Conservation (phyloP, 2,888 invertebrate species). For the Trachelus troglodyta region DNA sequence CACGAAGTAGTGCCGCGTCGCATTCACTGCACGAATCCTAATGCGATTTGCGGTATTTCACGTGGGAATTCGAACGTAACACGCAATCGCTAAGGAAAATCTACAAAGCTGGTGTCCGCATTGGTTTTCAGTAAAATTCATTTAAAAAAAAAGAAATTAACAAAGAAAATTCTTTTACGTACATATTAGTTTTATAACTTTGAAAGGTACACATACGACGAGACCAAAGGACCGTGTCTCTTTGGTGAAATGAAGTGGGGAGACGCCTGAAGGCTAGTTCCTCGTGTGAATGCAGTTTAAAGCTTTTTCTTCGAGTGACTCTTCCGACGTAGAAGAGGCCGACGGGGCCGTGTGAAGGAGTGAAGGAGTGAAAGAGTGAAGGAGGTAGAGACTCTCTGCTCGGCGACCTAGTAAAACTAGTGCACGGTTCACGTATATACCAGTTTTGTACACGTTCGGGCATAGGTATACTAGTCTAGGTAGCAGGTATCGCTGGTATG, state of each 20-base stretch:
- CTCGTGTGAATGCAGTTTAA: constrained; percentile 12
- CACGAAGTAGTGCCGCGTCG: background rate
- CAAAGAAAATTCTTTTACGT: background rate
- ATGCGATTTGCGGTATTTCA: background rate
- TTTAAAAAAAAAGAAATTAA: too few species aligned
- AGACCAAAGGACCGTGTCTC: background rate
- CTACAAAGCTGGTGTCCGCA: background rate
- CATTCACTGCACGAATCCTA: background rate
- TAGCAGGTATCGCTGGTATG: background rate
- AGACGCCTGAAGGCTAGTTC: background rate
- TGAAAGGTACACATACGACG: background rate
- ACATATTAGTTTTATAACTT: background rate
- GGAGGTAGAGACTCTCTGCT: constrained; percentile 28
- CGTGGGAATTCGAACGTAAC: background rate
- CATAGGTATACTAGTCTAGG: background rate
- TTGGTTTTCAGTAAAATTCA: background rate
- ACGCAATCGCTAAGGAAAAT: background rate
- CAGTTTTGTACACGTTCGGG: background rate
- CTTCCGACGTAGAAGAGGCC: constrained; percentile 23
- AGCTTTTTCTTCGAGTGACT: constrained; percentile 15
- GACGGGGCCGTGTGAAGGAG: constrained; percentile 43
- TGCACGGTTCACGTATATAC: constrained; percentile 7
- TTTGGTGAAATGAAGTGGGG: background rate
- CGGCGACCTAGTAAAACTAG: constrained; percentile 44
- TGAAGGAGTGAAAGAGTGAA: constrained; percentile 36